phyloP scores from a whole-genome alignment of 92 coral and sea anemone species.

The Micromussa lordhowensis region DNA sequence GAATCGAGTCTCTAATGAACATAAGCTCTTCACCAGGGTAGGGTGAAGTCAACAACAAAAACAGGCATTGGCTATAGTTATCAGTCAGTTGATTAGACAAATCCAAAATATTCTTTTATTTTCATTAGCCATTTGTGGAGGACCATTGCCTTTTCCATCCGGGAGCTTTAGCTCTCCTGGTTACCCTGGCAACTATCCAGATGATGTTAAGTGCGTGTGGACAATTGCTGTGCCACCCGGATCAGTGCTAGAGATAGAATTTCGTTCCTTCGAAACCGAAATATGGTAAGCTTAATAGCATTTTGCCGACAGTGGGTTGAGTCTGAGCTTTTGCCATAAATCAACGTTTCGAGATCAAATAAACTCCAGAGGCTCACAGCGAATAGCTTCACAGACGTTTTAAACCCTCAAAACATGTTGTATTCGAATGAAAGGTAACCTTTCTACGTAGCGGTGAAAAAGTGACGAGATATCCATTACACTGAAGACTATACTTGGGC shows the following conservation, averaged over 20 bases:
- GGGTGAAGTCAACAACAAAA: too few species aligned
- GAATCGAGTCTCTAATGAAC: too few species aligned
- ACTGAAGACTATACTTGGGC: too few species aligned
- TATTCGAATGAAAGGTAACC: too few species aligned
- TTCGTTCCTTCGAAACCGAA: constrained; percentile 26
- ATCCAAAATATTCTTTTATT: not conserved
- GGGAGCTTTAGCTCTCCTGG: constrained; percentile 69
- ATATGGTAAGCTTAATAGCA: not conserved
- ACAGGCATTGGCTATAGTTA: too few species aligned
- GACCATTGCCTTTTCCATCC: constrained; percentile 41
- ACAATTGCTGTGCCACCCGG: constrained; percentile 48
- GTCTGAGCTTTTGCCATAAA: not conserved
- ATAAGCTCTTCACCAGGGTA: too few species aligned
- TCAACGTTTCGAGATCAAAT: not conserved
- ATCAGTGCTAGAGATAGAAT: constrained; percentile 2
- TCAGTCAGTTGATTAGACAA: not conserved
- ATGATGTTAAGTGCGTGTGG: constrained; percentile 72
- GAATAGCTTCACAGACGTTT: too few species aligned
- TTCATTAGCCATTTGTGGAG: constrained; percentile 53
- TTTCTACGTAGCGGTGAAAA: too few species aligned
- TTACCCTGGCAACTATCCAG: constrained; percentile 64
- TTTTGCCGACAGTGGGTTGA: too few species aligned
- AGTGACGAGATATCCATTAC: too few species aligned
- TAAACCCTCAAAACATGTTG: too few species aligned
- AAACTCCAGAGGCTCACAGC: too few species aligned